These are phyloP conservation scores for Seriola quinqueradiata DNA, from an alignment of 2,113 vertebrate genomes.

Conservation along the genomic window DNA sequence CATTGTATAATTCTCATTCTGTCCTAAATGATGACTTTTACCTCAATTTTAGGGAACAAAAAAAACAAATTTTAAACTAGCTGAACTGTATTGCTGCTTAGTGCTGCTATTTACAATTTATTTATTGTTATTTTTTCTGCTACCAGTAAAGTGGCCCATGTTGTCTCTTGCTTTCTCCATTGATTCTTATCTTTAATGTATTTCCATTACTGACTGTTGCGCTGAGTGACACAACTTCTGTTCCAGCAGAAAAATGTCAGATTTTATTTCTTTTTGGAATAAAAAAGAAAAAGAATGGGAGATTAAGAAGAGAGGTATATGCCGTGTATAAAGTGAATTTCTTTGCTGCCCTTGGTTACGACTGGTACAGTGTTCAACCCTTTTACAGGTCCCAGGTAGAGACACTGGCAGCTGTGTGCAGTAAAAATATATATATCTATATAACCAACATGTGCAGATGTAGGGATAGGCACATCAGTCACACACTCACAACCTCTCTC, in stretches of 20 bases:
- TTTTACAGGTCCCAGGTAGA: slow-evolving; percentile 93
- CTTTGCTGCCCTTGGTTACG: slow-evolving; percentile 89
- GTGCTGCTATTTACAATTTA: not conserved
- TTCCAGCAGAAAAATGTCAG: not conserved
- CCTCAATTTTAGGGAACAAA: not conserved
- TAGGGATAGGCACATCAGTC: slow-evolving; percentile 29
- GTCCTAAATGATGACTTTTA: too few species aligned
- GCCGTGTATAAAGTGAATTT: slow-evolving; percentile 83
- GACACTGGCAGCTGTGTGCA: slow-evolving; percentile 92
- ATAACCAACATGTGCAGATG: slow-evolving; percentile 32
- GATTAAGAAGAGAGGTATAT: slow-evolving; percentile 18
- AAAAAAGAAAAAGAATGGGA: not conserved
- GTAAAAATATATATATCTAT: slow-evolving; percentile 92
- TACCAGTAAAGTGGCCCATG: not conserved
- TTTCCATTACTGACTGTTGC: slow-evolving; percentile 4
- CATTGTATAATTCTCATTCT: too few species aligned
- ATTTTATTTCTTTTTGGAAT: slow-evolving; percentile 10
- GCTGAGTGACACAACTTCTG: not conserved
- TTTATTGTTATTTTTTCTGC: not conserved
- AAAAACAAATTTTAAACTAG: too few species aligned
- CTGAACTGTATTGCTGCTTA: too few species aligned
- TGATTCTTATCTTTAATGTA: not conserved
- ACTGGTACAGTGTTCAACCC: slow-evolving; percentile 87
- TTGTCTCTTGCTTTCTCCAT: not conserved
- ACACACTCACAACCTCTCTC: not conserved